Evolutionary conservation across 2,113 vertebrate genomes (phyloP), one percentile per base, ranked within the genome.

Genomic region (Lepidothrix coronata): DNA sequence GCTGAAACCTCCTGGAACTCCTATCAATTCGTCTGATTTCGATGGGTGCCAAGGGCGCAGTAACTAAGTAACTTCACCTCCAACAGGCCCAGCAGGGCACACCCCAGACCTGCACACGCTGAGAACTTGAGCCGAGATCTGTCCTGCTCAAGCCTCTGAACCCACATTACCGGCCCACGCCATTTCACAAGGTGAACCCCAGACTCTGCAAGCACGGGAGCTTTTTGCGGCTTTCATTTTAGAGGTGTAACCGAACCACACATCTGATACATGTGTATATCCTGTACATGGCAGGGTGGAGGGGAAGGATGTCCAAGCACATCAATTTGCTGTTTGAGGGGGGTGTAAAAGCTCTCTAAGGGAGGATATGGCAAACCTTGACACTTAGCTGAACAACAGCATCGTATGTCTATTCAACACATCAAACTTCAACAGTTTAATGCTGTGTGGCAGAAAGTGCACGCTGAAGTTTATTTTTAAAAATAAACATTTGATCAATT

Each of bases 11-110:
- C 51, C 21, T 2, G 5, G 7, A 62, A 30, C 11, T 41, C 12
- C 1, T 11, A 2, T 7, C 1, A 35, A 18, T 0, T 9, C 33
- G 18, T 4, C 22, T 7, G 0, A 0, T 5, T 58, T 3, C 8
- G 17, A 20, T 2, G 13, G 52, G 57, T 6, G 28, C 37, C 59
- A 24, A 2, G 49, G 44, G 33, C 4, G 14, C 46, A 23, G 17
- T 1, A 54, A 30, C 37, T 27, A 51, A 16, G 14, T 8, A 24
- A 6, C 21, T 1, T 76, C 28, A 4, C 43, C 44, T 55, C 17
- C 48, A 28, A 7, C 11, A 2, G 39, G 4, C 33, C 17, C 24
- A 10, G 31, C 0, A 0, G 17, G 73, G 24, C 67, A 33, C 24
- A 4, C 12, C 35, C 41, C 52, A 55, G 44, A 52, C 54, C 68